phyloP scores from a whole-genome alignment of 2,888 invertebrate genomes.

The Drosophila emarginata region DNA sequence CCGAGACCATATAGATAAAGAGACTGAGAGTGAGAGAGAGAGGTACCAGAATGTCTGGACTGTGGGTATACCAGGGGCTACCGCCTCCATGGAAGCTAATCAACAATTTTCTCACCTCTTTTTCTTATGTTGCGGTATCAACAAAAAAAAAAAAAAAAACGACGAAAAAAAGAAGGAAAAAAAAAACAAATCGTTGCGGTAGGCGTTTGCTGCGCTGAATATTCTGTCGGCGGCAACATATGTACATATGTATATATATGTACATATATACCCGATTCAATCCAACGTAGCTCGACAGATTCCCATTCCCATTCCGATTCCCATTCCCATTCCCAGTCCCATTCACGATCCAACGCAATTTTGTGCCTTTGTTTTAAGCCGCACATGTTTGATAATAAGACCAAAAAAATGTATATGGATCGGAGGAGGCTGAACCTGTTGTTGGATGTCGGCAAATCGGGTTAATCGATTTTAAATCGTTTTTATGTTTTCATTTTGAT shows the following conservation, averaged over 20 bases:
- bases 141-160: conserved; percentile 10
- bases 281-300: conserved; percentile 31
- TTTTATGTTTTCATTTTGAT: conserved; percentile 80
- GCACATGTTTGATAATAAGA: conserved; percentile 71
- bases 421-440: conserved; percentile 70
- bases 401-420: conserved; percentile 20
- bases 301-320: conserved; percentile 18
- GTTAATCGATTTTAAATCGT: conserved; percentile 83
- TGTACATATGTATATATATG: too few species aligned
- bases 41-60: background rate
- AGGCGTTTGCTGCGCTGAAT: conserved; percentile 80
- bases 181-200: conserved; percentile 62
- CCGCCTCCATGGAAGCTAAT: conserved; percentile 81
- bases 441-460: conserved; percentile 79
- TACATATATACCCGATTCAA: background rate
- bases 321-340: conserved; percentile 11
- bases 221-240: conserved; percentile 77
- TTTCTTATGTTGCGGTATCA: conserved; percentile 72
- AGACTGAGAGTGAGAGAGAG: background rate
- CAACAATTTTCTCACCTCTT: conserved; percentile 83
- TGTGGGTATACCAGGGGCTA: conserved; percentile 4
- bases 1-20: background rate
- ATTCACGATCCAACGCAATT: conserved; percentile 37
- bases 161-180: conserved; percentile 8
- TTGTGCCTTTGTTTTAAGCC: conserved; percentile 78